phyloP scores from a whole-genome alignment of 2,888 invertebrate genomes.

The Ephialtes manifestator region DNA sequence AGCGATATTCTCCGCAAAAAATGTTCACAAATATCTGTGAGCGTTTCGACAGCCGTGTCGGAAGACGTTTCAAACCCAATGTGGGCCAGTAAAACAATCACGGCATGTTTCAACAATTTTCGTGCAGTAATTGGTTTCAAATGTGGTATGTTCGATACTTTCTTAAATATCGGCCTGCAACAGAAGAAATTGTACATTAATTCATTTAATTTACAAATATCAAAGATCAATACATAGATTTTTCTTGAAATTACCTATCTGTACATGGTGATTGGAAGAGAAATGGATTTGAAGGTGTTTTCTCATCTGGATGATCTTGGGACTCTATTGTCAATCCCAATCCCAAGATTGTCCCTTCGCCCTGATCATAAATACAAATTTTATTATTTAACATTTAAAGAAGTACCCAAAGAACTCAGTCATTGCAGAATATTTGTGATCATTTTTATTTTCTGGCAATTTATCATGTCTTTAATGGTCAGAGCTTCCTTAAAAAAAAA shows the following conservation, averaged over 20 bases:
- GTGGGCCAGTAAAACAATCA: constrained; percentile 87
- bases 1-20: constrained; percentile 86
- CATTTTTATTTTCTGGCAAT: too few species aligned
- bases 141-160: constrained; percentile 73
- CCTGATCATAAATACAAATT: constrained; percentile 71
- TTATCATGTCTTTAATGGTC: too few species aligned
- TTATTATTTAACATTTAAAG: background rate
- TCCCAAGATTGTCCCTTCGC: constrained; percentile 80
- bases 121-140: constrained; percentile 79
- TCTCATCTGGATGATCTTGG: constrained; percentile 64
- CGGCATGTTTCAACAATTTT: constrained; percentile 85
- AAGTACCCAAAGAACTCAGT: background rate
- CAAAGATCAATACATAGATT: background rate
- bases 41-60: constrained; percentile 86
- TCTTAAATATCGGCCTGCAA: constrained; percentile 76
- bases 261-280: constrained; percentile 49
- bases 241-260: constrained; percentile 45
- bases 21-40: constrained; percentile 86
- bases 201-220: background rate
- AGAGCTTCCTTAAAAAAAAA: too few species aligned
- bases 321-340: constrained; percentile 78
- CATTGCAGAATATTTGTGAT: too few species aligned
- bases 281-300: constrained; percentile 72
- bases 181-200: constrained; percentile 11
- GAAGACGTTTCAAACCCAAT: constrained; percentile 87